Evolutionary conservation across 1,140 invertebrate species (phyloP), one percentile per base, ranked within the genome.

Genomic region (Drosophila micromelanica): DNA sequence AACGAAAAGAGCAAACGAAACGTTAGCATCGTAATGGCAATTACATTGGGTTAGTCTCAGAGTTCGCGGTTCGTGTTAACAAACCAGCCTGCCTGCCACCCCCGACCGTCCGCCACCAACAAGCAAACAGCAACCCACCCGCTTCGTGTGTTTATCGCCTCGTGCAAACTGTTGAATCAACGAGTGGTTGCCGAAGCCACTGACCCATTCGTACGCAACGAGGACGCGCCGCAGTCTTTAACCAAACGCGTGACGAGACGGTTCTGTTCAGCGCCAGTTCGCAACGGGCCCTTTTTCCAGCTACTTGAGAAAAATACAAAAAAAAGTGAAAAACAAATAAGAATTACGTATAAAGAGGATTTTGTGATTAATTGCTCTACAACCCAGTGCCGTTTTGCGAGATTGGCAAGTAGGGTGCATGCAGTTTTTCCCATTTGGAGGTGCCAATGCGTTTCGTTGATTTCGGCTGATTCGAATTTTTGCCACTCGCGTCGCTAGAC

Each of bases 121-220:
- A 27, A 27, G 7, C 9, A 12, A 3, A 4, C 8, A 38, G 23
- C 8, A n/a, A n/a, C 12, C 13, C 30, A 32, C 20, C 38, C 43
- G 46, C 48, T 64, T 80, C 78, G 78, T 55, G 71, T 67, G 52
- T 13, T 68, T 9, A 49, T 46, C n/a, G 52, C 17, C 6, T 80
- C 70, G 73, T 62, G 74, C 46, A 59, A 90, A 90, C 86, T 90
- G 86, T 90, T 90, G 86, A 90, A 90, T 90, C 86, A 90, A 90
- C 86, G 86, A 90, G 86, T 90, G 86, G 86, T 90, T 90, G 86
- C 76, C 86, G 87, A 90, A 56, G 56, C n/a, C 30, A 37, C 27
- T 45, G 45, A 35, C 65, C 75, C 71, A 55, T 35, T 46, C 75
- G 72, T 61, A 56, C 17, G 32, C 62, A 46, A 80, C 45, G 60